Evolutionary conservation across 2,113 vertebrate species (phyloP), one percentile per base, ranked within the genome.

Genomic region (Xiphias gladius): DNA sequence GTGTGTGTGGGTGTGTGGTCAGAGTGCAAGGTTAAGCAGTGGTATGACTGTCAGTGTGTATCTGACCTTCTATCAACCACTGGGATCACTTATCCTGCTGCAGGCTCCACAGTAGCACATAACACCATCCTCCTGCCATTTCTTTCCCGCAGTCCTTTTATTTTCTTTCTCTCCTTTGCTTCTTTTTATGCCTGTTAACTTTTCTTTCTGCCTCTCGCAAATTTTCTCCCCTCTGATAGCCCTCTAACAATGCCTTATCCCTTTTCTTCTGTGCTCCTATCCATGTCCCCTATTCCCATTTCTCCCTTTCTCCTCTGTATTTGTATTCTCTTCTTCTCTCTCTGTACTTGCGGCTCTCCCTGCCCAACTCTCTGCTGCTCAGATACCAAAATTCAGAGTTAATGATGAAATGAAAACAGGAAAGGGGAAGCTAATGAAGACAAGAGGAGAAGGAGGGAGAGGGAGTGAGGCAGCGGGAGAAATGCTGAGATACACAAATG

Each of bases 61-160:
- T 89, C 85, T 93, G 90, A 94, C 92, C 91, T 91, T 90, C 74
- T 87, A 69, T 85, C 89, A 50, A 87, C 88, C 91, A 75, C 84
- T 83, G 91, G 89, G 92, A 94, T 92, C 91, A 91, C 83, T 92
- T 94, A 90, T 90, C 75, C 78, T 68, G 78, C 86, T 83, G 62
- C 52, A 76, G 80, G 85, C 86, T 84, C 79, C 67, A 63, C 64
- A 80, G 82, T 71, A 75, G 74, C 80, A 90, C 89, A 83, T 32
- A 67, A 48, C 68, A 72, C 58, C 54, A 28, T 66, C 82, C 82
- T 80, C 76, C 39, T 80, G 74, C 64, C 69, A 73, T 79, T 76
- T 80, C 37, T 20, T 11, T 39, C 28, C 65, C 22, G 59, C 35
- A 30, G 63, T 66, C 35, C 74, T 52, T 77, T 76, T 39, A 37